Percentiles rank a stretch among this genome's conserved stretches.
These are phyloP conservation scores for Hybognathus amarus DNA, from an alignment of 2,797 vertebrate species.

Conservation along the genomic window DNA sequence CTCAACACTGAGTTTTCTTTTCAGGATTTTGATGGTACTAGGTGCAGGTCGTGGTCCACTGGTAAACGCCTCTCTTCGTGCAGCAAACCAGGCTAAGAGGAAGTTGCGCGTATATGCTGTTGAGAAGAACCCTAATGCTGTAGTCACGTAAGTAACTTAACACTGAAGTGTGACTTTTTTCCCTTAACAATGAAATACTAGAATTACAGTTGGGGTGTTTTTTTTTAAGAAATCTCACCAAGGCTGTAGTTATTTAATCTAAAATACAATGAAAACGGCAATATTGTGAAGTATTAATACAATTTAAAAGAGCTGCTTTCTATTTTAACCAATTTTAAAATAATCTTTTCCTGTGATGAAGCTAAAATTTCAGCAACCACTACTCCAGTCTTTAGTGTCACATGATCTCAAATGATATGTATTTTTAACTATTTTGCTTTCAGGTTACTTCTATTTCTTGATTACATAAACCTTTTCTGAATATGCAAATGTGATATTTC, in stretches of 20 bases:
- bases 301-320: not conserved
- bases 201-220: too few relatives aligned
- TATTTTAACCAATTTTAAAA: not conserved
- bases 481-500: not conserved
- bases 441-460: not conserved
- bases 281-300: not conserved
- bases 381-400: not conserved
- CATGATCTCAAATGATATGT: not conserved
- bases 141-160: constrained; percentile 86
- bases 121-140: constrained; percentile 94
- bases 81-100: constrained; percentile 86
- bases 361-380: not conserved
- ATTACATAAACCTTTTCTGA: not conserved
- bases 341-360: not conserved
- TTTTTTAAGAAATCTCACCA: not conserved
- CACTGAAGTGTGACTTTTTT: too few relatives aligned
- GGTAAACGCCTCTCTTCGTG: constrained; percentile 89
- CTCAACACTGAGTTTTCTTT: not conserved
- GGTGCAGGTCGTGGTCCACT: constrained; percentile 91
- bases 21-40: constrained; percentile 90
- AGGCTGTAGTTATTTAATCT: not conserved
- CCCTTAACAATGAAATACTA: too few relatives aligned
- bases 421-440: not conserved
- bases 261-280: not conserved
- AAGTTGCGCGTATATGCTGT: constrained; percentile 88